A percentile compares a stretch with the other conserved stretches of the same genome.
phyloP scores from a whole-genome alignment of 2,888 invertebrate genomes.

The Sceliomorpha sp. region DNA sequence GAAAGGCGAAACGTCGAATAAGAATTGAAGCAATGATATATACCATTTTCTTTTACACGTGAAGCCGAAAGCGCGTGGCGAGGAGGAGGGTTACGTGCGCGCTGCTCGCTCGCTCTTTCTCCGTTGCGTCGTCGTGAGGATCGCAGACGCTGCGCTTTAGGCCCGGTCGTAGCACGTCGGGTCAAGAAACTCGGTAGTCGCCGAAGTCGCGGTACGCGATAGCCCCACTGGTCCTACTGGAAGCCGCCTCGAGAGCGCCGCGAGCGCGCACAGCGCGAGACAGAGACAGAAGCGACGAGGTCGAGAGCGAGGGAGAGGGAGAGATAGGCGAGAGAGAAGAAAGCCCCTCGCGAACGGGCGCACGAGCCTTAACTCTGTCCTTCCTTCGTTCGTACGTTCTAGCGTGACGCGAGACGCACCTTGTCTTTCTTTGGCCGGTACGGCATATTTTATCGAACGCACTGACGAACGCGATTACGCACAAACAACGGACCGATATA shows the following conservation, averaged over 20 bases:
- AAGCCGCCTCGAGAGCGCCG: constrained; percentile 44
- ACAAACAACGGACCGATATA: too few relatives aligned
- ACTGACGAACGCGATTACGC: too few relatives aligned
- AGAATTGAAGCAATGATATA: too few relatives aligned
- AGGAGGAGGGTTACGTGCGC: constrained; percentile 1
- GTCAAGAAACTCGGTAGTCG: constrained; percentile 18
- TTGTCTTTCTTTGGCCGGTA: too few relatives aligned
- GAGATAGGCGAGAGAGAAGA: constrained; percentile 18
- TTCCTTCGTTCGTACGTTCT: too few relatives aligned
- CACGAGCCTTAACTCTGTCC: too few relatives aligned
- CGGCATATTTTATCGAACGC: too few relatives aligned
- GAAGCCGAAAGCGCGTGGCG: constrained; percentile 20
- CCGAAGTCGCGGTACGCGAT: constrained; percentile 37
- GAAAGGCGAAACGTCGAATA: too few relatives aligned
- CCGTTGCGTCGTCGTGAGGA: constrained; percentile 1
- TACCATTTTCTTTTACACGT: too few relatives aligned
- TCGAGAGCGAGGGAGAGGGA: constrained; percentile 11
- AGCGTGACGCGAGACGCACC: too few relatives aligned
- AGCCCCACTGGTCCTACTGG: constrained; percentile 28
- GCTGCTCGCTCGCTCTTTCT: constrained; percentile 1
- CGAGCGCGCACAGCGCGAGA: constrained; percentile 31
- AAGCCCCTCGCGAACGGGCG: constrained; percentile 9
- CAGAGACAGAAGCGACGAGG: constrained; percentile 15
- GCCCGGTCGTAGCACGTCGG: too few relatives aligned
- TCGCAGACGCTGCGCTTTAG: constrained; percentile 24